Evolutionary conservation across 1,140 invertebrate genomes (phyloP), one percentile per base, ranked within the genome.

Genomic region (Lucilia cuprina): DNA sequence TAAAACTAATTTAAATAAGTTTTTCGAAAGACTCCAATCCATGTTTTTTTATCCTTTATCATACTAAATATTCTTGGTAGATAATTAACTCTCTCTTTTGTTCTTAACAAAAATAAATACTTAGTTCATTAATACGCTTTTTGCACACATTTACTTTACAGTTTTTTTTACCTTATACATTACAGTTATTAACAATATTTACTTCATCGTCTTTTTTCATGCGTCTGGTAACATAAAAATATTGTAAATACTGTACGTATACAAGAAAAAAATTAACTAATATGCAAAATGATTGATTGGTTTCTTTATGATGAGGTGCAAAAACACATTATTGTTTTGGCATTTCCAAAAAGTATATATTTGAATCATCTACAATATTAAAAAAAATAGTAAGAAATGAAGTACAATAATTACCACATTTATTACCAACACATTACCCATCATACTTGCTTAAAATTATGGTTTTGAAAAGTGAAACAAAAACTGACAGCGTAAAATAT

Each of bases 281-380:
- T 60, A 60, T 60, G 55, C 55, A 60, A 60, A 60, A 60, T 60
- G 55, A 60, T 60, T 60, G 55, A 60, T 60, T 60, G n/a, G n/a
- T 60, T 60, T 60, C 14, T 60, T n/a, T 60, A 60, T n/a, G 55
- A 17, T 60, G 55, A 60, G 55, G 55, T 60, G 55, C 55, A 60
- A 60, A 60, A 60, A 60, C 55, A n/a, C 55, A 60, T 60, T n/a
- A 60, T 60, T 60, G 55, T 60, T 60, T 60, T 60, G 55, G 55
- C 55, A 60, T 60, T 60, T 60, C 55, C 55, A 7, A 60, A 60
- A 60, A 60, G 14, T 60, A 17, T 60, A n/a, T 41, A 60, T 41
- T 60, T 60, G n/a, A 60, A 60, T 14, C 12, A 60, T 14, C 2
- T 14, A 60, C 14, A 60, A n/a, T 2, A 17, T 14, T 14, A 60